These are phyloP conservation scores for Prionailurus viverrinus DNA, from an alignment of 2,113 vertebrate species.

Conservation along the genomic window DNA sequence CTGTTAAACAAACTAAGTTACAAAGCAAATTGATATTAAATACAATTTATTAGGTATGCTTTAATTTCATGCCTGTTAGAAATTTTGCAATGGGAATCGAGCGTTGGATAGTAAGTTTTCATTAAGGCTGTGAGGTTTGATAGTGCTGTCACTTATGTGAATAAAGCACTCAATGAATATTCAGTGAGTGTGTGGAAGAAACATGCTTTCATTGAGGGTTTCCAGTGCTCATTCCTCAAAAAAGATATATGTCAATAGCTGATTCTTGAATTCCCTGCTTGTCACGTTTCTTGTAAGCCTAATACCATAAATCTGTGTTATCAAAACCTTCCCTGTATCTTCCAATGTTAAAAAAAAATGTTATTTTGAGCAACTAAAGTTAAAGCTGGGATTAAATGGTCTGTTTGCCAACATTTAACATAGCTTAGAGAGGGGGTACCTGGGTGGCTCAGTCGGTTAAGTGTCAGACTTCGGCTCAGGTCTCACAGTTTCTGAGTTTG, in stretches of 20 bases:
- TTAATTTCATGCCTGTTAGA: conserved; percentile 9
- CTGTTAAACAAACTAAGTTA: neutral
- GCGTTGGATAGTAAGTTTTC: neutral
- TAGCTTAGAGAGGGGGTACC: neutral
- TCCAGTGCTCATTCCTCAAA: neutral
- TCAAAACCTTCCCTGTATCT: neutral
- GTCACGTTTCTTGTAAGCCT: neutral
- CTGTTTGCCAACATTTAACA: neutral
- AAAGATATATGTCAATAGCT: neutral
- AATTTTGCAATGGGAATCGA: neutral
- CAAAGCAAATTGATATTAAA: neutral
- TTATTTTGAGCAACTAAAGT: neutral
- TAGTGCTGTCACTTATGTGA: neutral
- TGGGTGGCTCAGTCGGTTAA: too few species aligned
- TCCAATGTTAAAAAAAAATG: neutral
- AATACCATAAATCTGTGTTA: neutral
- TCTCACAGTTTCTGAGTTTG: too few species aligned
- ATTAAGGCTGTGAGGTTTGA: neutral
- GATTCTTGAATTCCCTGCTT: neutral
- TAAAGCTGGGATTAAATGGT: neutral
- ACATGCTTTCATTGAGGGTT: neutral
- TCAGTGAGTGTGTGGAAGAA: neutral
- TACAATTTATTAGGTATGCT: neutral
- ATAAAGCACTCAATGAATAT: neutral
- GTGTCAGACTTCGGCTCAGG: too few species aligned